These are phyloP conservation scores for Copsychus sechellarum DNA, from an alignment of 2,113 vertebrate species.

Conservation along the genomic window DNA sequence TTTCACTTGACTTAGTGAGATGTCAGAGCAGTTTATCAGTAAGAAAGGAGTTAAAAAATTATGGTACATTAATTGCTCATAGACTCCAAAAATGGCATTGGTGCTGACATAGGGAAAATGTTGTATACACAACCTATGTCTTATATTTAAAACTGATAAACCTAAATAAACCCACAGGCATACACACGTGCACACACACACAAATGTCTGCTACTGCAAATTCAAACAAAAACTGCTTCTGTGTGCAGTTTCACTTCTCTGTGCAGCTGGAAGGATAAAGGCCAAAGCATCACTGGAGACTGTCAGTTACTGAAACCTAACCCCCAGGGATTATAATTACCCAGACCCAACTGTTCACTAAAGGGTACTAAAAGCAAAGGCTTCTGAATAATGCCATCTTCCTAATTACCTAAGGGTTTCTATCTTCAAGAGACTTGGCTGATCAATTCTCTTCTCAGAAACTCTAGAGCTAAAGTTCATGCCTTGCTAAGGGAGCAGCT, in stretches of 20 bases:
- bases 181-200: background rate
- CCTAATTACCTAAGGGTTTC: slow-evolving; percentile 30
- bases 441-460: slow-evolving; percentile 21
- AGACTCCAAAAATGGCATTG: background rate
- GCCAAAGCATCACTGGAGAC: background rate
- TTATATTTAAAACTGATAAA: background rate
- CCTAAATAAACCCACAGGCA: background rate
- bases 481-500: background rate
- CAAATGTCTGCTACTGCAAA: slow-evolving; percentile 17
- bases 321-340: slow-evolving; percentile 5
- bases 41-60: slow-evolving; percentile 1
- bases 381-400: slow-evolving; percentile 29
- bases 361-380: background rate
- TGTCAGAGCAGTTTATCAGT: background rate
- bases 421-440: slow-evolving; percentile 28
- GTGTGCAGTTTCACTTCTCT: slow-evolving; percentile 28
- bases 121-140: background rate
- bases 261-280: background rate
- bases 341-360: slow-evolving; percentile 24
- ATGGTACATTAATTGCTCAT: background rate
- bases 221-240: slow-evolving; percentile 25
- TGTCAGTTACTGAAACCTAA: slow-evolving; percentile 16
- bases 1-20: background rate
- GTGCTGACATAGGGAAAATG: slow-evolving; percentile 31
- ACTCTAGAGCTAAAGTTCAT: slow-evolving; percentile 30